These are phyloP conservation scores for Phortica variegata DNA, from an alignment of 1,140 invertebrate species.

Conservation along the genomic window DNA sequence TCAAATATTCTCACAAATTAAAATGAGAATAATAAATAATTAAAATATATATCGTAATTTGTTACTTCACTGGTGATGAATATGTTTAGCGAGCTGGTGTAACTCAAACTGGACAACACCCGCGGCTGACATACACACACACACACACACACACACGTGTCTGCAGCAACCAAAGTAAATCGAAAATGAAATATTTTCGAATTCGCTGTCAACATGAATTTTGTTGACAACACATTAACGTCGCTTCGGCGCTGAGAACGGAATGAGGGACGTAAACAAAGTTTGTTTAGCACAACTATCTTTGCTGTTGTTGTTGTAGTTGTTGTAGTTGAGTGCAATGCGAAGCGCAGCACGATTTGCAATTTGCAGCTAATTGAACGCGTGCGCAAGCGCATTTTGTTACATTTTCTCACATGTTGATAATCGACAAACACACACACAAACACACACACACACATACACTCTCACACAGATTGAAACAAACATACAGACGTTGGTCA, in stretches of 20 bases:
- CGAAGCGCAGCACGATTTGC: slow-evolving; percentile 50
- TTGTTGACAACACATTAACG: slow-evolving; percentile 53
- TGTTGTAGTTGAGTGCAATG: slow-evolving; percentile 22
- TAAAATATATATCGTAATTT: no score
- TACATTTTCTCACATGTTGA: slow-evolving; percentile 6
- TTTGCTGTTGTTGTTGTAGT: slow-evolving; percentile 5
- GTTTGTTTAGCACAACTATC: background rate
- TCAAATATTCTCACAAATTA: no score
- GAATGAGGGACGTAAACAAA: background rate
- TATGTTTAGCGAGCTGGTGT: no score
- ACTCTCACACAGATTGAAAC: background rate
- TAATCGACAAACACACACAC: background rate
- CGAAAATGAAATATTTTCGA: slow-evolving; percentile 54
- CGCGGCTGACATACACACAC: no score
- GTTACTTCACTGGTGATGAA: no score
- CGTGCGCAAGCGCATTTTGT: slow-evolving; percentile 50
- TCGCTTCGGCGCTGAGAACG: slow-evolving; percentile 23
- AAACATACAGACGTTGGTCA: background rate
- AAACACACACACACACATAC: background rate
- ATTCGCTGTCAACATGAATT: slow-evolving; percentile 51
- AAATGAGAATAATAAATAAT: no score
- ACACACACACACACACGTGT: slow-evolving; percentile 22
- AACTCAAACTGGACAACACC: no score
- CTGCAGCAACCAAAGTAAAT: slow-evolving; percentile 29
- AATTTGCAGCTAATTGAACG: slow-evolving; percentile 54